Evolutionary conservation across 2,888 invertebrate species (phyloP), one percentile per base, ranked within the genome.

Genomic region (Scaptomyza tumidula): DNA sequence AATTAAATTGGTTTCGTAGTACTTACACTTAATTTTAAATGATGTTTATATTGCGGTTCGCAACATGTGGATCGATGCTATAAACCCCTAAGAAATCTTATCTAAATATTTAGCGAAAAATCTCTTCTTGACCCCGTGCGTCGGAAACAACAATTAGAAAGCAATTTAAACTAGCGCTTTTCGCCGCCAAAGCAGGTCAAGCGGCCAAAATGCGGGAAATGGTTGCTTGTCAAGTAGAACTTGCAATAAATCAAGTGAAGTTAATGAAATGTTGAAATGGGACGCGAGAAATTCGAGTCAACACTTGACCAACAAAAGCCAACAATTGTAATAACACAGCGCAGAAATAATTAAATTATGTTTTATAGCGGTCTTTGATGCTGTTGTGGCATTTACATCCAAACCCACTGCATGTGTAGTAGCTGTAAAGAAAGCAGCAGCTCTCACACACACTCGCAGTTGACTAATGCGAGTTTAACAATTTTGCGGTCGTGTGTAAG

Each of bases 401-500:
- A 45, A 61, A 37, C 53, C 56, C 77, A 49, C 45, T 71, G 69
- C 55, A 64, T 66, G 75, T 60, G 57, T 65, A 65, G 69, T 86
- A 88, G 86, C 80, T 74, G 88, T 86, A 79, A 74, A 82, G 57
- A 71, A 62, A 76, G 67, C 70, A 64, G 52, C 56, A 59, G 41
- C 61, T 62, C 75, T 62, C 24, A 37, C 11, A 56, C 43, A 43
- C 48, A 43, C 39, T 53, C 46, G 33, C 39, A 52, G 54, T 43
- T 66, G 43, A 68, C 78, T 84, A 83, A 87, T 85, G 88, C 55
- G 76, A 83, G 70, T 87, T 87, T 85, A 73, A 77, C 76, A 76
- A 78, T 84, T 84, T 71, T 81, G 85, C 73, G 82, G 87, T 75
- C 52, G 75, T 81, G 74, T 60, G 63, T 71, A 67, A 82, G 76